phyloP scores from a whole-genome alignment of 2,797 vertebrate species.

The Oryzias sinensis region DNA sequence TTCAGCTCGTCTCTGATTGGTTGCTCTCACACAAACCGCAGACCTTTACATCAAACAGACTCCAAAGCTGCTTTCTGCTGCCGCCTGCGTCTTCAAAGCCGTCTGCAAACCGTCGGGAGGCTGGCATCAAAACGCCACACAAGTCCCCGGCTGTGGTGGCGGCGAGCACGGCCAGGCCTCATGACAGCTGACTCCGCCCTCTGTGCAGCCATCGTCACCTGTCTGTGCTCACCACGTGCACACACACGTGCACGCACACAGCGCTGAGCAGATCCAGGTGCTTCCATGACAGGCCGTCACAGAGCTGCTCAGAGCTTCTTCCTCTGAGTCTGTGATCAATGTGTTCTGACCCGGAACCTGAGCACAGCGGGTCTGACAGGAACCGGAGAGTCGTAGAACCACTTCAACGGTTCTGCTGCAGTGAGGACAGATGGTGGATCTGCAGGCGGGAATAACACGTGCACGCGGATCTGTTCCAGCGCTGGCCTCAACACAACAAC shows the following conservation, averaged over 20 bases:
- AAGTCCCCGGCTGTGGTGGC: background rate
- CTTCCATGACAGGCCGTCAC: background rate
- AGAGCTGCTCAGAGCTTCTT: background rate
- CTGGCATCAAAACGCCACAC: background rate
- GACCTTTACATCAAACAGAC: too few species aligned
- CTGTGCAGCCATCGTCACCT: constrained; percentile 64
- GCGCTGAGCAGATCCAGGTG: background rate
- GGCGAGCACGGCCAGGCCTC: background rate
- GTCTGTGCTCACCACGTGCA: constrained; percentile 26
- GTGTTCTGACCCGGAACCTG: background rate
- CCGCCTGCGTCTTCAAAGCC: too few species aligned
- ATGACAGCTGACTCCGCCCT: constrained; percentile 25
- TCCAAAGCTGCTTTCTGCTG: too few species aligned
- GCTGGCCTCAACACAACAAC: too few species aligned
- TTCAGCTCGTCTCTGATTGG: too few species aligned
- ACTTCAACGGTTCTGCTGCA: constrained; percentile 55
- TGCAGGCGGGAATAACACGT: constrained; percentile 11
- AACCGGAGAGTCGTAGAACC: constrained; percentile 34
- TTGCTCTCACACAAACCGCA: too few species aligned
- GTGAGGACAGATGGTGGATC: constrained; percentile 63
- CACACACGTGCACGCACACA: background rate
- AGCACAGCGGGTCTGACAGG: background rate
- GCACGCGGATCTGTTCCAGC: constrained; percentile 3
- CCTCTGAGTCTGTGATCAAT: background rate
- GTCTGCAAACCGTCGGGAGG: background rate